A percentile compares a stretch with the other conserved stretches of the same genome.
Evolutionary conservation across 2,888 invertebrate genomes (phyloP).

Genomic region (Encarsia formosa): DNA sequence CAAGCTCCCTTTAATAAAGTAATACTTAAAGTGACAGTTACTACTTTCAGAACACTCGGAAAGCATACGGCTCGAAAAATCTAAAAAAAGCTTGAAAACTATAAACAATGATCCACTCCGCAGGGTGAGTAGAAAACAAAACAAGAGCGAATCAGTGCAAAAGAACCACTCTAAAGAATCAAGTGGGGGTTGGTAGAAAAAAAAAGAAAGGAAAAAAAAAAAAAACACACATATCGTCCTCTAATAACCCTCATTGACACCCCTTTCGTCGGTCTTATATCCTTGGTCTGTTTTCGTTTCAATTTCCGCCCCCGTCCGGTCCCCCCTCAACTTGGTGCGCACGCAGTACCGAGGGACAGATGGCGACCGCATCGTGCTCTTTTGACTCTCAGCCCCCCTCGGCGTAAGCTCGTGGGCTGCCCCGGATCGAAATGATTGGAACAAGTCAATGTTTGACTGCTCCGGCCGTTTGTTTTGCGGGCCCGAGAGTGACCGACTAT

Average conservation of each 20-base stretch:
- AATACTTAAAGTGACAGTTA: no score
- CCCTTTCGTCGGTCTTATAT: constrained; percentile 35
- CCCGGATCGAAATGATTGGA: constrained; percentile 46
- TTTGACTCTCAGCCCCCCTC: constrained; percentile 3
- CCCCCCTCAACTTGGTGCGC: not conserved
- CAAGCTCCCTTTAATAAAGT: no score
- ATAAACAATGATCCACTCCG: no score
- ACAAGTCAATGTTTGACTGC: constrained; percentile 50
- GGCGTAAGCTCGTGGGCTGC: not conserved
- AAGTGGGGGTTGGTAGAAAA: not conserved
- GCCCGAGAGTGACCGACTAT: constrained; percentile 7
- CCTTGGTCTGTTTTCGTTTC: constrained; percentile 49
- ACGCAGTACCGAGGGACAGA: constrained; percentile 35
- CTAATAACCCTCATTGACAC: constrained; percentile 52
- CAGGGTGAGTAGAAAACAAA: no score
- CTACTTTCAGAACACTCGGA: no score
- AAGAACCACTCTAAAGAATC: not conserved
- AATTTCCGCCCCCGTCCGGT: constrained; percentile 45
- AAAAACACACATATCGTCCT: constrained; percentile 48
- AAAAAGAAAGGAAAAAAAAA: constrained; percentile 7
- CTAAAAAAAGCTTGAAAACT: no score
- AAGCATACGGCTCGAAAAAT: no score
- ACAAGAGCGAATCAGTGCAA: no score
- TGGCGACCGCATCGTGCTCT: constrained; percentile 37
- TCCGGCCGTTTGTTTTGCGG: constrained; percentile 22